Evolutionary conservation across 2,113 vertebrate species (phyloP).

Genomic region (Rhinogobius similis): DNA sequence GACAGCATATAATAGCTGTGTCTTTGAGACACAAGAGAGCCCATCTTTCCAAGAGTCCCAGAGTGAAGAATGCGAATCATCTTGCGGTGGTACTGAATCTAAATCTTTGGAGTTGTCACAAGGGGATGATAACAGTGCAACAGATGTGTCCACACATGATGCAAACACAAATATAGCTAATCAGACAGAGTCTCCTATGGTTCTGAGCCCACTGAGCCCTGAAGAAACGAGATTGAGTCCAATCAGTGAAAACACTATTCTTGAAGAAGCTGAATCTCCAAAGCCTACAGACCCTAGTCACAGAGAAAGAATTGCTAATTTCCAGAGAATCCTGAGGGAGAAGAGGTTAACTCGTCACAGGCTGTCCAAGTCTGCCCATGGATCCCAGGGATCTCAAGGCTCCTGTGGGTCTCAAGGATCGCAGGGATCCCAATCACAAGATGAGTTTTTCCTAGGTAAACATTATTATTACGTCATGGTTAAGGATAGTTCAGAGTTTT

Average conservation of each 20-base stretch:
- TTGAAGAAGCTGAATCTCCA: constrained; percentile 27
- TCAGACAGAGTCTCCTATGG: constrained; percentile 8
- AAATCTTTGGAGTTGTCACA: constrained; percentile 39
- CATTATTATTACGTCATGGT: constrained; percentile 39
- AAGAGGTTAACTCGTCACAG: constrained; percentile 86
- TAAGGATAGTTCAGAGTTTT: not conserved
- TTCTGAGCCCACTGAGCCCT: constrained; percentile 6
- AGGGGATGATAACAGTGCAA: constrained; percentile 22
- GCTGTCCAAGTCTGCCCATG: constrained; percentile 82
- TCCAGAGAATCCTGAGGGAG: constrained; percentile 89
- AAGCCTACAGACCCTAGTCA: constrained; percentile 80
- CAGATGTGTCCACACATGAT: constrained; percentile 40
- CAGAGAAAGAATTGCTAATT: constrained; percentile 90
- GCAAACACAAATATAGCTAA: constrained; percentile 23
- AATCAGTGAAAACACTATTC: constrained; percentile 48
- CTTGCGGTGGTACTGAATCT: constrained; percentile 40
- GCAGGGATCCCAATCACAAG: constrained; percentile 76
- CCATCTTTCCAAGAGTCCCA: constrained; percentile 40
- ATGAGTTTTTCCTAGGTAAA: constrained; percentile 87
- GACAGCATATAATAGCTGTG: constrained; percentile 39
- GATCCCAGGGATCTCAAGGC: constrained; percentile 78
- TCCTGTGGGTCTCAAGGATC: constrained; percentile 80
- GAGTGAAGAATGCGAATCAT: constrained; percentile 29
- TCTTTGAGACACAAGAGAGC: constrained; percentile 25
- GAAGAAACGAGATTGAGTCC: constrained; percentile 54